Percentiles rank a stretch among this genome's conserved stretches.
These are phyloP conservation scores for Helleia helle DNA, from an alignment of 2,888 invertebrate genomes.

Conservation along the genomic window DNA sequence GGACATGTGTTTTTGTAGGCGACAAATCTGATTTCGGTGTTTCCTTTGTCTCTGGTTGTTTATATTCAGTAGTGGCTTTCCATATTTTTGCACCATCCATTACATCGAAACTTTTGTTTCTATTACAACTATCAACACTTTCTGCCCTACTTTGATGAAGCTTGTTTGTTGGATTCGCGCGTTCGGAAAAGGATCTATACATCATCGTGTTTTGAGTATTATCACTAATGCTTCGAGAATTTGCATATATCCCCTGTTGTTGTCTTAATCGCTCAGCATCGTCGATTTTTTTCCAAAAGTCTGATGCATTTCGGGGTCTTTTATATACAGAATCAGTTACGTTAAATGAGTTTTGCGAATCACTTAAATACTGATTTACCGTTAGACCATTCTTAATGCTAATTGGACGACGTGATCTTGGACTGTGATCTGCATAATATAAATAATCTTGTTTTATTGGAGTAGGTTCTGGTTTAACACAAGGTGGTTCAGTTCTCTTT, in stretches of 20 bases:
- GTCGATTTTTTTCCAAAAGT: slow-evolving; percentile 78
- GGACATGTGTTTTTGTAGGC: slow-evolving; percentile 55
- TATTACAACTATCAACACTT: slow-evolving; percentile 16
- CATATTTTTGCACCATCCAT: slow-evolving; percentile 57
- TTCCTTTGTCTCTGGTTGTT: slow-evolving; percentile 52
- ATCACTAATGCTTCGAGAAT: slow-evolving; percentile 53
- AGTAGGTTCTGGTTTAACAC: slow-evolving; percentile 52
- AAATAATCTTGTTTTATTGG: slow-evolving; percentile 69
- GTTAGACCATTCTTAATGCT: slow-evolving; percentile 73
- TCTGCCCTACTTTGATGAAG: slow-evolving; percentile 7
- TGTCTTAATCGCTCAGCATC: slow-evolving; percentile 57
- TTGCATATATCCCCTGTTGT: slow-evolving; percentile 45
- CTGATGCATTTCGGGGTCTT: slow-evolving; percentile 69
- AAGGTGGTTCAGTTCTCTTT: slow-evolving; percentile 40
- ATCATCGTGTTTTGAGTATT: slow-evolving; percentile 28
- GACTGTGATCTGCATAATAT: slow-evolving; percentile 82
- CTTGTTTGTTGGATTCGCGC: slow-evolving; percentile 1
- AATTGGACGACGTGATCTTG: slow-evolving; percentile 82
- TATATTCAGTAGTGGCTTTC: slow-evolving; percentile 67
- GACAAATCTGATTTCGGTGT: slow-evolving; percentile 43
- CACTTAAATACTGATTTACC: slow-evolving; percentile 59
- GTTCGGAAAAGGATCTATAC: slow-evolving; percentile 7
- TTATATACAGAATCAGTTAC: slow-evolving; percentile 43
- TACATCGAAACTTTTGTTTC: slow-evolving; percentile 35
- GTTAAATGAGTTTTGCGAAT: slow-evolving; percentile 56